Base-by-base conservation (phyloP, 2,888 invertebrate genomes). In the Chrysolina haemoptera region DNA sequence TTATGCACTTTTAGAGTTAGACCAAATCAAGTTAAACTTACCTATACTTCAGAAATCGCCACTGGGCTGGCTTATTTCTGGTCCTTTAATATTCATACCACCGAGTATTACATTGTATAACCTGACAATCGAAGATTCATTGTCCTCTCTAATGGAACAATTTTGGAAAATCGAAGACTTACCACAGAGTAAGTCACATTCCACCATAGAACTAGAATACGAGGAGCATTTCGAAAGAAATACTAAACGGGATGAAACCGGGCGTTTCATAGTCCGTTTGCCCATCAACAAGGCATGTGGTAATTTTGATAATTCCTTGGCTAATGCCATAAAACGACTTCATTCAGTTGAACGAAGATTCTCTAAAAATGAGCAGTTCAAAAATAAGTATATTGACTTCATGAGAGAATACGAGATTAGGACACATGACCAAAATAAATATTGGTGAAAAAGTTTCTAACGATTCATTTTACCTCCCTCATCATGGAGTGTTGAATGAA, bases 131-230 rank as follows among this genome's bases (percentile, higher is more conserved):
- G 12, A 46, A 22, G 35, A 64, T 70, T 43, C 41, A 16, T 63
- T 43, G 22, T 16, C 27, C 1, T 59, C 40, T 16, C 59, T 53
- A 43, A 14, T 68, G 35, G 68, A 62, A 70, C 67, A 53, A 59
- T 74, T 74, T 48, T 74, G 66, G 68, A 22, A 63, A 16, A 14
- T 71, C 11, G 70, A 74, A 20, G 70, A 74, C 35, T 14, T 62
- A 43, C 16, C 53, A 27, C 14, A 64, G 18, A 22, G 18, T 11
- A 27, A 63, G 35, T 35, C 46, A 55, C 62, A 40, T 18, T 70
- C 74, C n/a, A 14, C 20, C 27, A 62, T 62, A 40, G 64, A 70
- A 43, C 50, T 43, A 64, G 66, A 66, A 62, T 68, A 40, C 46
- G 66, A 71, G 50, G 43, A 12, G 40, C 43, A 68, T 62, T 71